Base-by-base conservation (phyloP, 2,797 vertebrate genomes). In the Gallinago solitaria region DNA sequence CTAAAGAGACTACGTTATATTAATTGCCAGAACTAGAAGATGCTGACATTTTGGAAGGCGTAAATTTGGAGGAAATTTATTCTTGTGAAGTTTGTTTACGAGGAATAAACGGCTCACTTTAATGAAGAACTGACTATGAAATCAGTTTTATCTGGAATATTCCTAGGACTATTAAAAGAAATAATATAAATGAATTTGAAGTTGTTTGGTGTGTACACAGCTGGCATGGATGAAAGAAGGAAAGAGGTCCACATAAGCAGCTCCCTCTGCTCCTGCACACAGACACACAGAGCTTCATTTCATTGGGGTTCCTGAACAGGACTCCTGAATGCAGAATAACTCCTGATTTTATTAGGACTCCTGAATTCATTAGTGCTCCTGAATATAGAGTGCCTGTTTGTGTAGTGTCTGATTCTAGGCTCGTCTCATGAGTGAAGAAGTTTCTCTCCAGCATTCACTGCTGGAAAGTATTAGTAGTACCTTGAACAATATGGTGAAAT, bases 201-300 rank as follows among this genome's bases (percentile, higher is more conserved):
- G 84, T 94, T 89, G 35, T 79, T 87, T 73, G 15, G 7, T 97
- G 48, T 92, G 68, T 87, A 95, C 86, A 82, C 63, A 89, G 77
- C 83, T 86, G 90, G 53, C n/a, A 8, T 69, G 74, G 83, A 50
- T 67, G 71, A 93, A 93, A 91, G 57, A 94, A 93, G 78, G 37
- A 91, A 90, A 84, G 54, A 56, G 57, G 59, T 54, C 54, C 59
- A 70, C 25, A 48, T 43, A 90, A 87, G 56, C 56, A 73, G 6
- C 51, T 93, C 35, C 23, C 28, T 90, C 63, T 83, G 60, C 59
- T 86, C 43, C 60, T 70, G n/a, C n/a, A 77, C n/a, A 68, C 16
- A 85, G 37, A 20, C 20, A 83, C 45, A 87, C n/a, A 91, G 74
- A 63, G 70, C 69, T 90, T 70, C 48, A 64, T 90, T 93, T 77